Conservation (phyloP, 2,888 invertebrate species). For the Phorcus lineatus region DNA sequence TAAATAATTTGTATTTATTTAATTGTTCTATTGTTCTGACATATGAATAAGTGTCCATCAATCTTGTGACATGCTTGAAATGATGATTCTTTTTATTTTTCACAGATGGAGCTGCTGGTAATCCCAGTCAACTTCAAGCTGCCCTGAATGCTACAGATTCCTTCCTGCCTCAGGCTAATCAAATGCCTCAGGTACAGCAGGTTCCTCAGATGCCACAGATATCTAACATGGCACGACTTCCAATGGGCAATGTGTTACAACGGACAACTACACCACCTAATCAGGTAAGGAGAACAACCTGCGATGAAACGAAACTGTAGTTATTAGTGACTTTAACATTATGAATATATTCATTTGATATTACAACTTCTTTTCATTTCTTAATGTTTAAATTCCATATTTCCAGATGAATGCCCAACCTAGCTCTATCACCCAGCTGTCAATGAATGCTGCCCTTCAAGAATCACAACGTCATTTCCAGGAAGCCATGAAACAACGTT, state of each 20-base stretch:
- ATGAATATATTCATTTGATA: no score
- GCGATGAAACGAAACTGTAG: no score
- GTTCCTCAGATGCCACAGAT: conserved; percentile 13
- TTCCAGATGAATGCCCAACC: conserved; percentile 5
- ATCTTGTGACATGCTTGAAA: no score
- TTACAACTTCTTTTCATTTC: no score
- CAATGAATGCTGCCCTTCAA: conserved; percentile 38
- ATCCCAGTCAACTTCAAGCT: conserved; percentile 6
- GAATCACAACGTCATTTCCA: conserved; percentile 52
- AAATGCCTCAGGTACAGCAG: not conserved
- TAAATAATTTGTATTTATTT: no score
- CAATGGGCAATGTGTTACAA: not conserved
- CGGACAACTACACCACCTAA: conserved; percentile 21
- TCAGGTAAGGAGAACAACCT: not conserved
- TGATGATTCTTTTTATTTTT: no score
- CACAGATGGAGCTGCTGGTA: conserved; percentile 16
- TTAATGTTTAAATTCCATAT: no score
- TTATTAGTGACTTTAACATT: no score
- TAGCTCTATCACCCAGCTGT: conserved; percentile 1
- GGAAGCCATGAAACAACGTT: conserved; percentile 39
- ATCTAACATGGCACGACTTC: conserved; percentile 8
- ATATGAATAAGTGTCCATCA: no score
- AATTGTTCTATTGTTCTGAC: no score
- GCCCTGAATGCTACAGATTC: conserved; percentile 11
- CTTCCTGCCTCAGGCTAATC: not conserved